Evolutionary conservation across 2,797 vertebrate species (phyloP), one percentile per base, ranked within the genome.

Genomic region (Triplophysa bombifrons): DNA sequence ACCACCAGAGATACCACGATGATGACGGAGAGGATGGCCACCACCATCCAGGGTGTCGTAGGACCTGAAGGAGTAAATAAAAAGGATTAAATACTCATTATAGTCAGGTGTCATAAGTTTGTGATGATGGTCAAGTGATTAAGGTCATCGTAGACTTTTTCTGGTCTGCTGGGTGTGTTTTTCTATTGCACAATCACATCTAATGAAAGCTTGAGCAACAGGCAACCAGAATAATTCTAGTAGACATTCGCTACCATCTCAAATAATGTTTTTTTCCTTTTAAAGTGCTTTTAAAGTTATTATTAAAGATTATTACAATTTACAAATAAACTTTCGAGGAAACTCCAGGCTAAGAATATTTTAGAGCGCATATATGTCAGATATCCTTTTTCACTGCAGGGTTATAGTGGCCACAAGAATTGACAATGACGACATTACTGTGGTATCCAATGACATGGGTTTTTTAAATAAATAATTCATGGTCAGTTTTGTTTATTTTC

Each of bases 1-100:
- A 94, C 91, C 80, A 93, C 88, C 30, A 93, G 90, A 61, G 91
- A 93, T 61, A 93, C 85, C 44, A 93, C 80, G 1, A 92, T 91
- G 82, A 94, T 89, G 85, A 91, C 85, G 3, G 88, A 93, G 78
- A 94, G 88, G 66, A 93, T 88, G 3, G 90, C 90, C 73, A 95
- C 93, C 11, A 94, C 84, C 4, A 92, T 89, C 92, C 92, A 93
- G 74, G 90, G 91, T 27, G 87, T 85, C 0, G 86, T 50, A 27
- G 87, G 55, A 71, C 82, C 91, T 93, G 83, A 51, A 53, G 60
- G 25, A 48, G 3, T 6, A 65, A 50, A 25, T 50, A 20, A 67
- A 38, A 9, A 60, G 4, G 20, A 19, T 72, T 48, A 10, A 25
- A 34, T 61, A 55, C 17, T n/a, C 17, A 72, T 46, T 2, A n/a